Evolutionary conservation across 2,113 vertebrate genomes (phyloP).

Genomic region (Anguilla japonica): DNA sequence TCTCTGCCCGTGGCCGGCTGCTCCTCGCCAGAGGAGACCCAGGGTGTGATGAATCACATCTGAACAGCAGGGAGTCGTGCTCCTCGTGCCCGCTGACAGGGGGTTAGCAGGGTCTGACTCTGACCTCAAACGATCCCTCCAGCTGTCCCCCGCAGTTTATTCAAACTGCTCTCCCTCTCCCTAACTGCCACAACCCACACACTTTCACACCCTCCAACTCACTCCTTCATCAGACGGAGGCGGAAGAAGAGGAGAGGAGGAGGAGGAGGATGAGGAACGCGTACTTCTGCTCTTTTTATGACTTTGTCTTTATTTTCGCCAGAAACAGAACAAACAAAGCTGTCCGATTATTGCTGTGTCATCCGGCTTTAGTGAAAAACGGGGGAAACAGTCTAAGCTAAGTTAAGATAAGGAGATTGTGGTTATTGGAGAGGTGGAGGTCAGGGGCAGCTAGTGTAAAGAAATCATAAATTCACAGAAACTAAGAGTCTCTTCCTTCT

Average conservation of each 20-base stretch:
- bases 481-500: constrained; percentile 58
- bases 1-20: constrained; percentile 54
- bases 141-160: constrained; percentile 26
- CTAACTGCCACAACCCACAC: not conserved
- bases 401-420: constrained; percentile 22
- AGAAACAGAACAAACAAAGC: not conserved
- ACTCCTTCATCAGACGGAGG: not conserved
- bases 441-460: constrained; percentile 45
- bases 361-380: not conserved
- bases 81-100: constrained; percentile 50
- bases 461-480: constrained; percentile 58
- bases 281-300: not conserved
- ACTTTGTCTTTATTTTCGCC: not conserved
- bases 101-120: constrained; percentile 57
- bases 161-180: constrained; percentile 13
- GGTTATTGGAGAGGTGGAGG: constrained; percentile 33
- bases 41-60: constrained; percentile 54
- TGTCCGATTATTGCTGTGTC: not conserved
- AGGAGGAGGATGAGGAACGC: not conserved
- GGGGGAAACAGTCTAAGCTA: not conserved
- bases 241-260: too few species aligned
- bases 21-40: constrained; percentile 57
- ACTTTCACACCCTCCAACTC: not conserved
- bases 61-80: constrained; percentile 40
- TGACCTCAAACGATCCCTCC: constrained; percentile 28